A percentile compares a stretch with the other conserved stretches of the same genome.
phyloP scores from a whole-genome alignment of 1,140 invertebrate species.

The Augochlora pura region DNA sequence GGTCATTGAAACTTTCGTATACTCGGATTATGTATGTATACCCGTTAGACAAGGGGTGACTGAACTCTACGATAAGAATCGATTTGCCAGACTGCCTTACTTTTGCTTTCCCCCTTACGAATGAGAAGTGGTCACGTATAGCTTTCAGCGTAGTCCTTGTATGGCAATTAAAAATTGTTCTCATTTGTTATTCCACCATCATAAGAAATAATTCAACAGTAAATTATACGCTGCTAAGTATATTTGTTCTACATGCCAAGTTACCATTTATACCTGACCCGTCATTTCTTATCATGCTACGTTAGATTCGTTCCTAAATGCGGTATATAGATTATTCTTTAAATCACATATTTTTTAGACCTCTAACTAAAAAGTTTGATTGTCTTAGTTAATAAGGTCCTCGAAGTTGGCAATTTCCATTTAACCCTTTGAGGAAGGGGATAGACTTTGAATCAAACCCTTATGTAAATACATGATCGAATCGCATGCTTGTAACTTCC shows the following conservation, averaged over 20 bases:
- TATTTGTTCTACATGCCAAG: background rate
- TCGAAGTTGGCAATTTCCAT: no score
- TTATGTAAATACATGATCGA: no score
- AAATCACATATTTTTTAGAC: no score
- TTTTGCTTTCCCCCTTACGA: slow-evolving; percentile 46
- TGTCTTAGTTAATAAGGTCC: no score
- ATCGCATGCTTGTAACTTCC: no score
- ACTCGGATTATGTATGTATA: background rate
- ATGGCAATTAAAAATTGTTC: background rate
- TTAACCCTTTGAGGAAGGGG: no score
- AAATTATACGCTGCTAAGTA: background rate
- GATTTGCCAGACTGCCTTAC: slow-evolving; percentile 59
- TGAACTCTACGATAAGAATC: slow-evolving; percentile 58
- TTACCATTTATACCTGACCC: background rate
- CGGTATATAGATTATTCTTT: no score
- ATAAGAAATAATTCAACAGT: background rate
- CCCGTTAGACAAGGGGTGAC: slow-evolving; percentile 29
- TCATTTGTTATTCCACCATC: background rate
- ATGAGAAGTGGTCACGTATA: slow-evolving; percentile 12
- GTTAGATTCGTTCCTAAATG: no score
- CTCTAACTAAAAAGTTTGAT: no score
- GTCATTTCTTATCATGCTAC: no score
- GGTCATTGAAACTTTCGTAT: background rate
- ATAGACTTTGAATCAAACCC: no score
- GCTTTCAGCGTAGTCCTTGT: background rate